These are phyloP conservation scores for Sipha maydis DNA, from an alignment of 2,888 invertebrate genomes.

Conservation along the genomic window DNA sequence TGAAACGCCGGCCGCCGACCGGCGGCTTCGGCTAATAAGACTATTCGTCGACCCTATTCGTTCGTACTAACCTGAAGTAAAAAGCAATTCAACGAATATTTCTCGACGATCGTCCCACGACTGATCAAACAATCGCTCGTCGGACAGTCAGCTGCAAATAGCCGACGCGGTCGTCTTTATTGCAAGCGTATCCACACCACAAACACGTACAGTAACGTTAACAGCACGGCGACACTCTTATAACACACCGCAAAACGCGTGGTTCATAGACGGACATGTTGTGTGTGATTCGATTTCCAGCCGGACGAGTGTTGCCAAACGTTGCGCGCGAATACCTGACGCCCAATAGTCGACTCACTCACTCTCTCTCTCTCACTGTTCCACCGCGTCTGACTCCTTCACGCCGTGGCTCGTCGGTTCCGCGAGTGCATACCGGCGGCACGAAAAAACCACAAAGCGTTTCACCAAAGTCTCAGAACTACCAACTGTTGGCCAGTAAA, in stretches of 20 bases:
- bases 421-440: neutral
- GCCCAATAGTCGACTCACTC: neutral
- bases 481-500: neutral
- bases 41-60: neutral
- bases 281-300: constrained; percentile 31
- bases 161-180: neutral
- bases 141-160: neutral
- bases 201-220: neutral
- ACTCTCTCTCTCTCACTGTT: too few relatives aligned
- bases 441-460: neutral
- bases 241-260: constrained; percentile 30
- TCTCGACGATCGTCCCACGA: neutral
- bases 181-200: constrained; percentile 3
- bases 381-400: neutral
- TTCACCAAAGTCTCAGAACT: neutral
- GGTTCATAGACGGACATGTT: constrained; percentile 59
- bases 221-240: neutral
- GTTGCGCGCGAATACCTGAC: constrained; percentile 18
- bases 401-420: neutral
- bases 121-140: neutral
- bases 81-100: neutral
- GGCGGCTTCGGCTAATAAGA: neutral
- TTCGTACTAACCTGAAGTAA: constrained; percentile 18
- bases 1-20: constrained; percentile 6
- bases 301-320: constrained; percentile 51